phyloP scores from a whole-genome alignment of 2,113 vertebrate species.

The Rafetus swinhoei region DNA sequence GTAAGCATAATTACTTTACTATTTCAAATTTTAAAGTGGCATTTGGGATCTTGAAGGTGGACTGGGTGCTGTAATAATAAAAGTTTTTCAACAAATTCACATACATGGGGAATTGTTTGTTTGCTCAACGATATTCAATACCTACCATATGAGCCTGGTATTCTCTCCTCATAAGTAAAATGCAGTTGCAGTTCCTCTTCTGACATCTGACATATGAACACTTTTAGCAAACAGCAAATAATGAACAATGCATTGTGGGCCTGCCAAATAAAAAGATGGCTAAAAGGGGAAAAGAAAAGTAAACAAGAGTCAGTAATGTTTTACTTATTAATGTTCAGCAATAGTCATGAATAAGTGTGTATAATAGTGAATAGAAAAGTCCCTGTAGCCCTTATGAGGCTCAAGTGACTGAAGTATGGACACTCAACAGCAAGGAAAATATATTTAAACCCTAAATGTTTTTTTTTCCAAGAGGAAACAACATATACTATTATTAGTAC shows the following conservation, averaged over 20 bases:
- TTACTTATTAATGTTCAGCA: neutral
- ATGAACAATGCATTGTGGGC: slow-evolving; percentile 97
- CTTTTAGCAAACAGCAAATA: slow-evolving; percentile 95
- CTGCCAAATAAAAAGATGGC: slow-evolving; percentile 99
- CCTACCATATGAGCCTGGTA: slow-evolving; percentile 86
- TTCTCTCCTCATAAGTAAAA: slow-evolving; percentile 91
- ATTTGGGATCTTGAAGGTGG: neutral
- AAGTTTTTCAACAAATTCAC: neutral
- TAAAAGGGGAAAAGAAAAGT: slow-evolving; percentile 72
- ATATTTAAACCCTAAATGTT: accelerated
- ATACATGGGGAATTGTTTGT: too few species aligned
- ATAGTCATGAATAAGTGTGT: neutral
- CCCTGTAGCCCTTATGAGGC: neutral
- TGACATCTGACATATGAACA: slow-evolving; percentile 91
- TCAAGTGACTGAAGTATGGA: too few species aligned
- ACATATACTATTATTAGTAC: neutral
- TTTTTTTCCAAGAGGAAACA: neutral
- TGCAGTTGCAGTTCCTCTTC: slow-evolving; percentile 94
- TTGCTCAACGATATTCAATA: neutral
- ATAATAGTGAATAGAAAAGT: neutral
- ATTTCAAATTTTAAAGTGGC: neutral
- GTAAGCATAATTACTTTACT: accelerated
- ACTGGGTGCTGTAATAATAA: neutral
- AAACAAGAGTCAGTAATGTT: neutral
- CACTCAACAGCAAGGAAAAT: neutral